Percentiles rank a stretch among this genome's conserved stretches.
These are phyloP conservation scores for Umimayanthus kanabou DNA, from an alignment of 92 coral and sea anemone species.

Conservation along the genomic window DNA sequence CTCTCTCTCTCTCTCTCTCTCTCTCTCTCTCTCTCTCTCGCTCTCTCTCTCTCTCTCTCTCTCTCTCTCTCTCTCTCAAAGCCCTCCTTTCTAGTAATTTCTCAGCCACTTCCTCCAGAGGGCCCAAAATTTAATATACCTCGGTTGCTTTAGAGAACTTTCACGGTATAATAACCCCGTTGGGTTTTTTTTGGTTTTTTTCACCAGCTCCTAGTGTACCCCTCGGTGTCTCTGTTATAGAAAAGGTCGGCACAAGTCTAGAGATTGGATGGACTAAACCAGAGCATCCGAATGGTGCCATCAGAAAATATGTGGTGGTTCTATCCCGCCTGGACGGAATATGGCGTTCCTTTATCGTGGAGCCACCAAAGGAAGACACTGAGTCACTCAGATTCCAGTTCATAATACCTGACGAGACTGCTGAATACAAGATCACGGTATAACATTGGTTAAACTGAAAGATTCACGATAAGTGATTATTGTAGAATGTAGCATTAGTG, in stretches of 20 bases:
- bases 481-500: background rate
- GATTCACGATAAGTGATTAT: background rate
- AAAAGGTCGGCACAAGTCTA: slow-evolving; percentile 60
- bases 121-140: no score
- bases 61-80: no score
- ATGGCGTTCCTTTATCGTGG: slow-evolving; percentile 47
- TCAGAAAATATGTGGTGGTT: slow-evolving; percentile 69
- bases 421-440: slow-evolving; percentile 77
- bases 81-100: no score
- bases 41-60: no score
- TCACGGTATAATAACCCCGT: no score
- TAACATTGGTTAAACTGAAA: background rate
- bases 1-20: no score
- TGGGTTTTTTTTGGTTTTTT: no score
- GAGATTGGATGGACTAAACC: slow-evolving; percentile 78
- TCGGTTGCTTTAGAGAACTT: no score
- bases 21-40: no score
- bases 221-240: slow-evolving; percentile 61
- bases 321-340: slow-evolving; percentile 49
- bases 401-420: slow-evolving; percentile 69
- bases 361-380: slow-evolving; percentile 36
- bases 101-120: no score
- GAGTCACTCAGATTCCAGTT: slow-evolving; percentile 43
- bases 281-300: slow-evolving; percentile 68
- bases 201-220: slow-evolving; percentile 77